Evolutionary conservation across 2,888 invertebrate species (phyloP).

Genomic region (Yponomeuta malinellus): DNA sequence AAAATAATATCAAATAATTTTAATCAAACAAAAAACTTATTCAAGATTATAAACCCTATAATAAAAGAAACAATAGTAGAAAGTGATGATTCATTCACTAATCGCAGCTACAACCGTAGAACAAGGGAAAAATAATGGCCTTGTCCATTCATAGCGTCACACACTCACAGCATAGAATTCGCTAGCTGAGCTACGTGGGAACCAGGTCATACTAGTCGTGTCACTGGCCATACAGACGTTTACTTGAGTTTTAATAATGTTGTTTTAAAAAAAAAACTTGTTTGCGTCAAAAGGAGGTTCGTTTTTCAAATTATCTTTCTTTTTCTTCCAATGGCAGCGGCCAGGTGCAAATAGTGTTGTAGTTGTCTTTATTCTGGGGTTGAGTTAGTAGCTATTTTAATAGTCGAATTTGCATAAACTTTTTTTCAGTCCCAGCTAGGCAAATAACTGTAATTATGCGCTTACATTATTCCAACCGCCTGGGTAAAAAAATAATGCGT

Average conservation of each 20-base stretch:
- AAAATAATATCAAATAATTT: too few relatives aligned
- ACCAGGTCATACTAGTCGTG: constrained; percentile 2
- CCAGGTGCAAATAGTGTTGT: too few relatives aligned
- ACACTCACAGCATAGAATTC: constrained; percentile 1
- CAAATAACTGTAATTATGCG: background rate
- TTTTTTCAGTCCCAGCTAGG: too few relatives aligned
- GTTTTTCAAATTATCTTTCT: too few relatives aligned
- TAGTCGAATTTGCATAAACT: too few relatives aligned
- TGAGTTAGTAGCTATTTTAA: too few relatives aligned
- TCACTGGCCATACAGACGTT: background rate
- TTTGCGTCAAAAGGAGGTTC: too few relatives aligned
- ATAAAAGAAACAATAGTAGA: background rate
- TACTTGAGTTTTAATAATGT: too few relatives aligned
- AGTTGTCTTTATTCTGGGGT: too few relatives aligned
- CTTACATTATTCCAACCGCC: background rate
- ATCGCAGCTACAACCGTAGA: background rate
- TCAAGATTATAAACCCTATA: background rate
- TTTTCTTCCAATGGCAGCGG: too few relatives aligned
- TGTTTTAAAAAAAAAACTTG: too few relatives aligned
- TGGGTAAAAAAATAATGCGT: background rate
- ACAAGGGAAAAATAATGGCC: constrained; percentile 7
- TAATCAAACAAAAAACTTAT: background rate
- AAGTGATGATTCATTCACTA: constrained; percentile 1
- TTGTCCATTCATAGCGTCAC: background rate
- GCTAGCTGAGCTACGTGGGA: constrained; percentile 3